Base-by-base conservation (phyloP, 2,797 vertebrate genomes). In the Tenualosa thibaudeaui region DNA sequence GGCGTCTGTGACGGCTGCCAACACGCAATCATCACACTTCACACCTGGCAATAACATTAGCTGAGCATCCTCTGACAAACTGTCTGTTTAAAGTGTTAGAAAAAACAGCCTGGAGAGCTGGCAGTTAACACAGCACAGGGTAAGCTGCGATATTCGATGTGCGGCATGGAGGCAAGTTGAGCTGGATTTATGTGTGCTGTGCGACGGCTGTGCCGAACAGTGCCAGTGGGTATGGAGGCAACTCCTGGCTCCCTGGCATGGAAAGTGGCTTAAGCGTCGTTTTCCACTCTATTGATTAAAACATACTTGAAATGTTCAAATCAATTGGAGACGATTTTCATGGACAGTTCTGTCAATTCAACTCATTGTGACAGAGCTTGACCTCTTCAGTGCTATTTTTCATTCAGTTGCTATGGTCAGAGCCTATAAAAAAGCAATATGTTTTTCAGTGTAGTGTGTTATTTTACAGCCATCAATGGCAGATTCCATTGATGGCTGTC, bases 21-120 rank as follows among this genome's bases (percentile, higher is more conserved):
- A 91, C 90, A 92, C 85, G 88, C 91, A 88, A 93, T 93, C 92
- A 92, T 91, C 91, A 89, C 92, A 90, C 89, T 87, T 91, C 91
- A 92, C 89, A 94, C 91, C 92, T 93, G 94, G 88, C 91, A 88
- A 71, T 81, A 86, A 87, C 90, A 37, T 90, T 83, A 50, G 90
- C 88, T 90, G 88, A 92, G 85, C 92, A 89, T 91, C 92, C 87
- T 91, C 89, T 91, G 88, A 89, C 88, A 87, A 78, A 89, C 88
- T 86, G 90, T 87, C 86, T 86, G 86, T 85, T 90, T 87, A 87
- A 89, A 91, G 81, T 62, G 84, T 50, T 75, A 51, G 62, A 84
- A 75, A 82, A 81, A 82, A 78, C 71, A 78, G 15, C 71, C 71
- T 24, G 9, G 15, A 50, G 81, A 81, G 82, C 58, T 56, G 83